These are phyloP conservation scores for Volucella bombylans DNA, from an alignment of 2,888 invertebrate genomes.

Conservation along the genomic window DNA sequence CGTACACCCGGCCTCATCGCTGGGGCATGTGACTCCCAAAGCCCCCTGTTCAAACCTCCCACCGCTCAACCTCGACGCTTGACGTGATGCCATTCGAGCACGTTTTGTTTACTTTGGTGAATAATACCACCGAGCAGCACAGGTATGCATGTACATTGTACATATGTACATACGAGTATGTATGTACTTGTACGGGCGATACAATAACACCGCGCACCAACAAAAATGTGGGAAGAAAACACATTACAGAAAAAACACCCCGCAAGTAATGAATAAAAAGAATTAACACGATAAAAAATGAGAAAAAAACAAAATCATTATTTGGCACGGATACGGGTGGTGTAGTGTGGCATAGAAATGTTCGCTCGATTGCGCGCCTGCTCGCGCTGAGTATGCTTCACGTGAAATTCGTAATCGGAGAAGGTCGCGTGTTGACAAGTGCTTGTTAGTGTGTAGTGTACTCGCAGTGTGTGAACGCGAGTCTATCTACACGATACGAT, in stretches of 20 bases:
- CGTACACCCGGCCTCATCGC: constrained; percentile 39
- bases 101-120: constrained; percentile 73
- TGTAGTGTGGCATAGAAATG: constrained; percentile 51
- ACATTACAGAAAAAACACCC: constrained; percentile 2
- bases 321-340: neutral
- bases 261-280: constrained; percentile 17
- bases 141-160: constrained; percentile 28
- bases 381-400: constrained; percentile 55
- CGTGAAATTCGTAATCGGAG: constrained; percentile 70
- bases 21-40: constrained; percentile 54
- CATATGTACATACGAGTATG: no score
- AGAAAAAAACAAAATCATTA: constrained; percentile 22
- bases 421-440: constrained; percentile 73
- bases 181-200: constrained; percentile 5
- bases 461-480: constrained; percentile 33
- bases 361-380: constrained; percentile 52
- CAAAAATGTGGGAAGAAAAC: constrained; percentile 10
- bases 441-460: constrained; percentile 12
- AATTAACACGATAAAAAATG: constrained; percentile 48
- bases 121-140: constrained; percentile 56
- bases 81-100: constrained; percentile 69
- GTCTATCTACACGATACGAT: neutral
- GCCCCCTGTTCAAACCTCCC: constrained; percentile 33
- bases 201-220: constrained; percentile 46
- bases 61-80: constrained; percentile 20